phyloP scores from a whole-genome alignment of 2,113 vertebrate genomes.

The Pycnonotus jocosus region DNA sequence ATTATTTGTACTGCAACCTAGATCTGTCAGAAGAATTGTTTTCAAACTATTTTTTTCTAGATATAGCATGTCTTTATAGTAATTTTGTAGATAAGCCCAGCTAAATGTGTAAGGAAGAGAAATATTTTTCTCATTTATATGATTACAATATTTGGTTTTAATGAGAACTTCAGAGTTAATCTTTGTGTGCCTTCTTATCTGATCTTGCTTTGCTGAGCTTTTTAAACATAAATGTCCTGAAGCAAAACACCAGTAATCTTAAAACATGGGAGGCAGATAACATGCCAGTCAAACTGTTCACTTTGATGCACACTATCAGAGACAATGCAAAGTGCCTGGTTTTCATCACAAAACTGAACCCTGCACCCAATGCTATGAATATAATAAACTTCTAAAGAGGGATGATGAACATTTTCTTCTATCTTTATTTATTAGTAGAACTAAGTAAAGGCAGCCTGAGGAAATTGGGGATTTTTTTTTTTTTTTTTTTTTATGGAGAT shows the following conservation, averaged over 20 bases:
- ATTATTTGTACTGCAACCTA: background rate
- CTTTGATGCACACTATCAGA: background rate
- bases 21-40: background rate
- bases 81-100: conserved; percentile 25
- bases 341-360: background rate
- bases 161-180: conserved; percentile 59
- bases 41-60: background rate
- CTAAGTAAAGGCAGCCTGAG: background rate
- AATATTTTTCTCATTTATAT: background rate
- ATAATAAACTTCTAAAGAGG: background rate
- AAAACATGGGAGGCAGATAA: background rate
- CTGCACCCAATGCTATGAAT: background rate
- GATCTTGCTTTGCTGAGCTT: conserved; percentile 32
- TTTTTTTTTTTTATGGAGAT: no score
- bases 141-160: conserved; percentile 47
- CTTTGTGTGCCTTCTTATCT: conserved; percentile 35
- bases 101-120: background rate
- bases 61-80: background rate
- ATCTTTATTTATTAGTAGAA: background rate
- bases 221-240: conserved; percentile 51
- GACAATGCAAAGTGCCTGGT: background rate
- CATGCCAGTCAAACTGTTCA: background rate
- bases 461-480: background rate
- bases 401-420: background rate
- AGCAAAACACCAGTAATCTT: conserved; percentile 16